Conservation (phyloP, 2,797 vertebrate species). For the Triplophysa bombifrons region DNA sequence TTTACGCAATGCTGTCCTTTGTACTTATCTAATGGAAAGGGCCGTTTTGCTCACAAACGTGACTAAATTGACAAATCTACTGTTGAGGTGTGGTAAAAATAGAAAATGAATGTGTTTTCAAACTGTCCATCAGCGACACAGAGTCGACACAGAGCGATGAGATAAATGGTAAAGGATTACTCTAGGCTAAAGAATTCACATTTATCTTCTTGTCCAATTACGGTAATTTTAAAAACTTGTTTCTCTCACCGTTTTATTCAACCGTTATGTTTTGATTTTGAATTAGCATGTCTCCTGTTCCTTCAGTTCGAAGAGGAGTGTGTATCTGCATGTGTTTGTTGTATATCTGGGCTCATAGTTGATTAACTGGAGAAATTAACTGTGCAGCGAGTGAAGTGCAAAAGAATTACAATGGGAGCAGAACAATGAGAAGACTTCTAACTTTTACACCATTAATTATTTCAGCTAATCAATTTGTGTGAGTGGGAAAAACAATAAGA, state of each 20-base stretch:
- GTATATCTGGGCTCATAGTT: slow-evolving; percentile 58
- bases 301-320: neutral
- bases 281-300: slow-evolving; percentile 10
- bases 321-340: slow-evolving; percentile 40
- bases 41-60: slow-evolving; percentile 70
- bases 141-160: neutral
- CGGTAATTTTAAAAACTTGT: slow-evolving; percentile 28
- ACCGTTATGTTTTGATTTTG: neutral
- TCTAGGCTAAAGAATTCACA: slow-evolving; percentile 18
- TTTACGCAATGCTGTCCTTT: slow-evolving; percentile 71
- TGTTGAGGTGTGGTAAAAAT: slow-evolving; percentile 65
- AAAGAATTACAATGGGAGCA: slow-evolving; percentile 61
- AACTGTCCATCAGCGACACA: slow-evolving; percentile 55
- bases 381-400: slow-evolving; percentile 56
- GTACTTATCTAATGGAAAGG: slow-evolving; percentile 70
- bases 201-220: slow-evolving; percentile 26
- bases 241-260: slow-evolving; percentile 16
- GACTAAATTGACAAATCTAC: slow-evolving; percentile 80
- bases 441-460: slow-evolving; percentile 66
- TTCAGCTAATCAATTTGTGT: slow-evolving; percentile 69
- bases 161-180: slow-evolving; percentile 11
- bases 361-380: slow-evolving; percentile 69
- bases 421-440: slow-evolving; percentile 66
- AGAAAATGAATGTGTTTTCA: slow-evolving; percentile 69
- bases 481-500: slow-evolving; percentile 35